These are phyloP conservation scores for Thysanoteuthis rhombus DNA, from an alignment of 2,888 invertebrate species.

Conservation along the genomic window DNA sequence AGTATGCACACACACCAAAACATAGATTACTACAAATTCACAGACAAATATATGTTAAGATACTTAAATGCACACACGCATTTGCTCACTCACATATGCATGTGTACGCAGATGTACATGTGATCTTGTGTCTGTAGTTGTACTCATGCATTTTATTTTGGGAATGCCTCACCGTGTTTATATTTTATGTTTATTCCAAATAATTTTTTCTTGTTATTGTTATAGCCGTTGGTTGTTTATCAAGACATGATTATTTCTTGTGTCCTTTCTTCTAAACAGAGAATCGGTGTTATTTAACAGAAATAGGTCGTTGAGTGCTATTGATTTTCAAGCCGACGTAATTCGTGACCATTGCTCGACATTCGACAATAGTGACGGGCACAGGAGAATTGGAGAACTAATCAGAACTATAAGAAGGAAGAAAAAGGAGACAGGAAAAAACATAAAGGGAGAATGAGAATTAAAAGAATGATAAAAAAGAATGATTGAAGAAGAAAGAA, in stretches of 20 bases:
- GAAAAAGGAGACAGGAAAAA: not conserved
- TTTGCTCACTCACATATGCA: no score
- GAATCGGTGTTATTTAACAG: not conserved
- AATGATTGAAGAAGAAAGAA: not conserved
- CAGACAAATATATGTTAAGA: not conserved
- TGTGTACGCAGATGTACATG: no score
- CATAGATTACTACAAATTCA: not conserved
- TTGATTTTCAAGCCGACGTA: not conserved
- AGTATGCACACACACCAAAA: not conserved
- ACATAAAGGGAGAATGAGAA: not conserved
- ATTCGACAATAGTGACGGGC: not conserved
- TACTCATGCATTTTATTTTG: not conserved
- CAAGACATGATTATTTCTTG: not conserved
- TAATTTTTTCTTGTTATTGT: not conserved
- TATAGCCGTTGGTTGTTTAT: not conserved
- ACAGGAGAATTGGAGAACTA: not conserved
- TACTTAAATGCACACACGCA: not conserved
- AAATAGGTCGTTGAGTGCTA: slow-evolving; percentile 12
- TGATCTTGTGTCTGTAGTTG: not conserved
- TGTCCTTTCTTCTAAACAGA: not conserved
- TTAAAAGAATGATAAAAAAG: not conserved
- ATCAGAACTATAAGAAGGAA: not conserved
- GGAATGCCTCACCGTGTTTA: not conserved
- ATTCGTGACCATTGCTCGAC: not conserved
- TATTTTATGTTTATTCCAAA: not conserved